Base-by-base conservation (phyloP, 1,140 invertebrate genomes). In the Chionoecetes opilio region DNA sequence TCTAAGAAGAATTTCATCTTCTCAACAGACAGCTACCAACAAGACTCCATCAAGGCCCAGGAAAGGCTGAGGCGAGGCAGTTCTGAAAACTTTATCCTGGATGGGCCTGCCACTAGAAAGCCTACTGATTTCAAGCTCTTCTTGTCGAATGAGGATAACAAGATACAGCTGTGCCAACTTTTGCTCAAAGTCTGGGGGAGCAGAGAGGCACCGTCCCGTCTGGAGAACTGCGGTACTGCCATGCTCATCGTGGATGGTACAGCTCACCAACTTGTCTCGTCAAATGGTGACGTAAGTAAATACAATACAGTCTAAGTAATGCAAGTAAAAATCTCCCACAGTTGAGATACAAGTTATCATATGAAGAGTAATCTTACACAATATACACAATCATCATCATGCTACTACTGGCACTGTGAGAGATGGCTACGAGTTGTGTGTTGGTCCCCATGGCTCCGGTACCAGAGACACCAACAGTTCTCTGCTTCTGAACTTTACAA, bases 1-100 rank as follows among this genome's bases (percentile, higher is more conserved):
- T 2, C 26, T 8, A 41, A 91, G 89, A 41, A 91, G 34, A 2
- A 88, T 32, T 63, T 53, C 37, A 2, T 32, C 2, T 91, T 63
- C 38, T 91, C 89, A 14, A 91, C 89, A 6, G 89, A 91, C 89
- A 41, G 89, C n/a, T 88, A 88, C 35, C 14, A 41, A 2, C 34
- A 3, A 91, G 26, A 63, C 26, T 91, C 38, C n/a, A 91, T 91
- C 89, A 91, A 91, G n/a, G 46, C 26, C 26, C 26, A 63, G 35
- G 35, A 91, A 38, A 91, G 37, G 32, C 3, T 46, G 89, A 91
- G 29, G 32, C 34, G 86, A 31, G 86, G 86, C 5, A 32, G 86
- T 32, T 88, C 86, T 2, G 86, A 88, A 32, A 88, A 88, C 6
- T 3, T 29, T 37, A 88, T 88, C 35, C 31, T 88, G 86, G 14